These are phyloP conservation scores for Stichodactyla helianthus DNA, from an alignment of 64 coral and sea anemone species.

Conservation along the genomic window DNA sequence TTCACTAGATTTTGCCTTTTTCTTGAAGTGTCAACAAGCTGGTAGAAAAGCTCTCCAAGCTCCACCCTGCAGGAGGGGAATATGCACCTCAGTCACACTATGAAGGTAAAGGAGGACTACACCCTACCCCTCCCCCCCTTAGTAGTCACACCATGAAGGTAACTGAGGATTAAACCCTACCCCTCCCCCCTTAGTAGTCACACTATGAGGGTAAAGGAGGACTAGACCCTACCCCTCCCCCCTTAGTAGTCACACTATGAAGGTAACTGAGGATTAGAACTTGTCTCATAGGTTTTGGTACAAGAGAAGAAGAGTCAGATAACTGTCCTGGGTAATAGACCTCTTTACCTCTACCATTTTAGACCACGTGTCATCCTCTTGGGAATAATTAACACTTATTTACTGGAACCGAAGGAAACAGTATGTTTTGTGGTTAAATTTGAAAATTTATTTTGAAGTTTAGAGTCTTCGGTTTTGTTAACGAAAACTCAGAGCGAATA, in stretches of 20 bases:
- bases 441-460: too few relatives aligned
- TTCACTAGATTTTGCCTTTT: constrained; percentile 7
- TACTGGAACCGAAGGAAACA: too few relatives aligned
- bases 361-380: too few relatives aligned
- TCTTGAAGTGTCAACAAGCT: constrained; percentile 73
- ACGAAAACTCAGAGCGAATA: too few relatives aligned
- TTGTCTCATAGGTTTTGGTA: not conserved
- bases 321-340: too few relatives aligned
- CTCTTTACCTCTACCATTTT: too few relatives aligned
- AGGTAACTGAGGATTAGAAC: constrained; percentile 36
- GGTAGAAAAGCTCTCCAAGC: constrained; percentile 61
- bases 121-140: not conserved
- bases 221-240: not conserved
- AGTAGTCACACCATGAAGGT: constrained; percentile 98
- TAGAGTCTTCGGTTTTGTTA: too few relatives aligned
- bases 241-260: constrained; percentile 84
- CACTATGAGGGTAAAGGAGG: constrained; percentile 86
- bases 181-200: constrained; percentile 27
- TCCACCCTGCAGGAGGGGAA: constrained; percentile 66
- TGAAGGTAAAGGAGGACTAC: constrained; percentile 56
- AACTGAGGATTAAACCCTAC: not conserved
- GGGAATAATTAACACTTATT: too few relatives aligned
- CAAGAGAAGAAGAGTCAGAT: too few relatives aligned
- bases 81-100: constrained; percentile 92
- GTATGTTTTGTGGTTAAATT: too few relatives aligned